A percentile compares a stretch with the other conserved stretches of the same genome.
phyloP scores from a whole-genome alignment of 2,888 invertebrate genomes.

The Conchocele bisecta region DNA sequence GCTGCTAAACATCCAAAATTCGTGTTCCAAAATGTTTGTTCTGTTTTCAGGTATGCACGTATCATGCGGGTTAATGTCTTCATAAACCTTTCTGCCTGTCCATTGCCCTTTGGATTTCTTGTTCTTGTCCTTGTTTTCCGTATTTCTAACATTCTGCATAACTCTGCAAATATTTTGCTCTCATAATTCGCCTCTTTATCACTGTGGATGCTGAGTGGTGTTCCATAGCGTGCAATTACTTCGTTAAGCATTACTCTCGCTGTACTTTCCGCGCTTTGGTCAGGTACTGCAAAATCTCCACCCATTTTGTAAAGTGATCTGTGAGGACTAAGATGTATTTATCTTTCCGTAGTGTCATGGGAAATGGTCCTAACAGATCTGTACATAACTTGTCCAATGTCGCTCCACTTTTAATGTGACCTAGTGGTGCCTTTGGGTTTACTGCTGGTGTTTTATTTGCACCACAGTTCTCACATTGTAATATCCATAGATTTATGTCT shows the following conservation, averaged over 20 bases:
- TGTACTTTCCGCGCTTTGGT: slow-evolving; percentile 30
- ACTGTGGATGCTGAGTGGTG: slow-evolving; percentile 18
- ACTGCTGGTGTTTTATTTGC: slow-evolving; percentile 16
- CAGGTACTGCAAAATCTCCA: slow-evolving; percentile 39
- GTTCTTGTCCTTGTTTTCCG: slow-evolving; percentile 29
- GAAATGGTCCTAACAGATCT: slow-evolving; percentile 38
- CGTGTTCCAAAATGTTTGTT: slow-evolving; percentile 34
- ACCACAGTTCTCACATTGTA: slow-evolving; percentile 28
- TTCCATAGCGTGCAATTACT: slow-evolving; percentile 23
- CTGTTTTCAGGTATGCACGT: slow-evolving; percentile 21
- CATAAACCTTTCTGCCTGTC: slow-evolving; percentile 32
- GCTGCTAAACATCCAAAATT: slow-evolving; percentile 30
- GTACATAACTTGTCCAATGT: slow-evolving; percentile 26
- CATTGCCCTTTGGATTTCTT: slow-evolving; percentile 32
- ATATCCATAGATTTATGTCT: slow-evolving; percentile 22
- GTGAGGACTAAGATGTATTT: slow-evolving; percentile 33
- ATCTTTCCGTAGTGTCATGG: slow-evolving; percentile 23
- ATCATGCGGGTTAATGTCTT: slow-evolving; percentile 30
- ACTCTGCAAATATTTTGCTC: slow-evolving; percentile 20
- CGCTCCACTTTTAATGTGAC: slow-evolving; percentile 19
- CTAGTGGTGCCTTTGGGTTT: slow-evolving; percentile 23
- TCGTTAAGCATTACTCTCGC: slow-evolving; percentile 34
- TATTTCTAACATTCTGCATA: slow-evolving; percentile 30
- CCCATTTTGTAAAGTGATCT: slow-evolving; percentile 44
- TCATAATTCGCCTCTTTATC: slow-evolving; percentile 42